Conservation (phyloP, 1,140 invertebrate species). For the Saxidomus purpurata region DNA sequence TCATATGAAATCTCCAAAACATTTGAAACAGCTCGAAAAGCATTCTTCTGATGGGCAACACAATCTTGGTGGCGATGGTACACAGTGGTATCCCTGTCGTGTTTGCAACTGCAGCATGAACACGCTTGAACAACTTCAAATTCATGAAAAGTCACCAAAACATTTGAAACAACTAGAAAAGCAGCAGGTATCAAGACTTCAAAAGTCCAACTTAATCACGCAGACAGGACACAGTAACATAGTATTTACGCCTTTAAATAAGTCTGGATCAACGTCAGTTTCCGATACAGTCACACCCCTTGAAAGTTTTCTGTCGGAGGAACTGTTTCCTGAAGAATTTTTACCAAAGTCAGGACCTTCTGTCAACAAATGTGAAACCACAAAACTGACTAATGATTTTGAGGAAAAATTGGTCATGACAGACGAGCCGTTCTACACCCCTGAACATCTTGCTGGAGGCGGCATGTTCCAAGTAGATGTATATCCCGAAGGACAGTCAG, state of each 20-base stretch:
- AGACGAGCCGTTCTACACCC: background rate
- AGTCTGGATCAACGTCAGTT: too few relatives aligned
- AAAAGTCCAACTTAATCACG: background rate
- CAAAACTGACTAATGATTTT: background rate
- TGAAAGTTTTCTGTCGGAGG: conserved; percentile 44
- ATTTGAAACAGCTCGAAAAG: conserved; percentile 56
- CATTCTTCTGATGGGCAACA: too few relatives aligned
- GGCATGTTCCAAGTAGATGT: background rate
- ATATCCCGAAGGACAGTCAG: background rate
- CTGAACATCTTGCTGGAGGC: background rate
- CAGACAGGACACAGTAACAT: background rate
- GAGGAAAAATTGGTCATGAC: background rate
- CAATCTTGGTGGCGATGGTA: background rate
- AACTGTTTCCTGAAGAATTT: conserved; percentile 57
- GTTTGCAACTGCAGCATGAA: conserved; percentile 13
- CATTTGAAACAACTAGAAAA: background rate
- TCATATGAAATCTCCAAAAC: conserved; percentile 45
- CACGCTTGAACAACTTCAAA: conserved; percentile 1
- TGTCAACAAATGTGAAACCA: background rate
- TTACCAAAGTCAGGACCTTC: conserved; percentile 11
- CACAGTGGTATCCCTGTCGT: conserved; percentile 4
- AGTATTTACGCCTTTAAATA: background rate
- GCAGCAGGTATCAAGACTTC: background rate
- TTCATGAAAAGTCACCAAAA: conserved; percentile 8
- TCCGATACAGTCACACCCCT: background rate